Percentiles rank a stretch among this genome's conserved stretches.
Conservation (phyloP, 1,140 invertebrate genomes). For the Drosophila repleta region DNA sequence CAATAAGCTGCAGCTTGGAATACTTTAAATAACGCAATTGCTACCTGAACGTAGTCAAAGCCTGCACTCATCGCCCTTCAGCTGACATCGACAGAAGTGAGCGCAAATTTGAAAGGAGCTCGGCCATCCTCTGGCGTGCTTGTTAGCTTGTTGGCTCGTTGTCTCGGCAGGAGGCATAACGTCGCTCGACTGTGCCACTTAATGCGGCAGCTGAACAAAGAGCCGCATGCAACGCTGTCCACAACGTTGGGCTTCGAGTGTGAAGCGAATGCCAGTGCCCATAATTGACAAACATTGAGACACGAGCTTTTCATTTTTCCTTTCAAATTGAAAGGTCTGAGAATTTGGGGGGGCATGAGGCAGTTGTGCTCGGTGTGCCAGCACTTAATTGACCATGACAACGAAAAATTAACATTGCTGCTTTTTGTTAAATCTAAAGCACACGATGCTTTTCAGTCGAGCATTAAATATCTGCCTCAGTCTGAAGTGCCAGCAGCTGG, state of each 20-base stretch:
- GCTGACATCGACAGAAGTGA: constrained; percentile 56
- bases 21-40: constrained; percentile 66
- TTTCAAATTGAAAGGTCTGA: constrained; percentile 17
- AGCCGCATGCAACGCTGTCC: constrained; percentile 20
- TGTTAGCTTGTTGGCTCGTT: neutral
- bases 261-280: constrained; percentile 51
- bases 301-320: constrained; percentile 66
- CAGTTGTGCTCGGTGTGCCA: constrained; percentile 13
- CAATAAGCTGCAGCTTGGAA: constrained; percentile 57
- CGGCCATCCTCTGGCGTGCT: neutral
- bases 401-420: constrained; percentile 74
- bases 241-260: constrained; percentile 39
- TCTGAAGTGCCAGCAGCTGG: constrained; percentile 1
- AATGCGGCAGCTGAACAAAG: constrained; percentile 71
- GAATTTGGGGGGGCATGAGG: neutral
- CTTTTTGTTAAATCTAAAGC: constrained; percentile 55
- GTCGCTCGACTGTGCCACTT: constrained; percentile 72
- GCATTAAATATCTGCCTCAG: constrained; percentile 60
- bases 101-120: constrained; percentile 60
- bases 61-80: constrained; percentile 45
- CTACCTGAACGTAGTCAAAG: constrained; percentile 34
- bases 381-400: constrained; percentile 79
- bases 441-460: constrained; percentile 4
- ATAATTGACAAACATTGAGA: constrained; percentile 78
- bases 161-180: constrained; percentile 25